Base-by-base conservation (phyloP, 2,888 invertebrate genomes). In the Neoitamus cyanurus region DNA sequence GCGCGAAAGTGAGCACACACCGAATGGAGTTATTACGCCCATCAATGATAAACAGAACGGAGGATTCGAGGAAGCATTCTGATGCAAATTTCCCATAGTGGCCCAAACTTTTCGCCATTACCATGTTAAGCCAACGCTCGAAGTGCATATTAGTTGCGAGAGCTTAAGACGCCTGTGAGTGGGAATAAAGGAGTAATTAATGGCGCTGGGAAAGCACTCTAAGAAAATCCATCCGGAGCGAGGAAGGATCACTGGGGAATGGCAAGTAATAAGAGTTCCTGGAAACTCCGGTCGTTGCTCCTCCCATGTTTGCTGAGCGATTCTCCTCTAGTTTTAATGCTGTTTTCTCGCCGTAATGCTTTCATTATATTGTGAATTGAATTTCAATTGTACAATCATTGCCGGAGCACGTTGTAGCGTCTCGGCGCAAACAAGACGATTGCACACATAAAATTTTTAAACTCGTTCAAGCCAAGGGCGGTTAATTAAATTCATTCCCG, bases 341-440 rank as follows among this genome's bases (percentile, higher is more conserved):
- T 78, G 46, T 78, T 46, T 78, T 78, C 28, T 78, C 31, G 15
- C 78, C 20, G 46, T 78, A 78, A 78, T 78, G 78, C 31, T 48
- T 30, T 31, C 78, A 78, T 78, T 78, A 48, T 78, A 30, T 42
- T 48, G 78, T 78, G 78, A 78, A 78, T 78, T 78, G 78, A 78
- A 48, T 78, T 78, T 78, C 48, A 78, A 78, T 78, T 78, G 58
- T 58, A 48, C 20, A 78, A 78, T 78, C 48, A 78, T 31, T 31
- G 15, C 78, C 30, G 34, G 9, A 34, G 48, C 58, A 78, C 78
- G 6, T 48, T 78, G 48, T 30, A 20, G 3, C 25, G 13, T 42
- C 20, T 42, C 58, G 15, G 13, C 4, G 30, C 25, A 36, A 46
- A 30, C 46, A 46, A 46, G 46, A 77, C 77, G 28, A 77, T 58